Base-by-base conservation (phyloP, 2,797 vertebrate genomes). In the Artibeus lituratus region DNA sequence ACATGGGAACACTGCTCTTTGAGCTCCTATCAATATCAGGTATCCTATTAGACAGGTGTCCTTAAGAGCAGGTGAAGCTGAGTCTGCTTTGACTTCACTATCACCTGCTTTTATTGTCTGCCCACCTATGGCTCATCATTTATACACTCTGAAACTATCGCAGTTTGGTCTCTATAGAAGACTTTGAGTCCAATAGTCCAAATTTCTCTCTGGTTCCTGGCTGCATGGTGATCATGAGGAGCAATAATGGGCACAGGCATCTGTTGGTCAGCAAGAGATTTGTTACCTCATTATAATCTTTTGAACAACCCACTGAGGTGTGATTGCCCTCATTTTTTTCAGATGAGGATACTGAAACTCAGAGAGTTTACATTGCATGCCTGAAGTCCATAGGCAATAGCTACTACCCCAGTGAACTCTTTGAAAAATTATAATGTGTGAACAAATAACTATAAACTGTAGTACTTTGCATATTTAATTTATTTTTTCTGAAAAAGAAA, bases 241-340 rank as follows among this genome's bases (percentile, higher is more conserved):
- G 7, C 47, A 70, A 42, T 85, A 78, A 86, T 35, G 78, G 94
- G 5, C 62, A 86, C 8, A 83, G 49, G 26, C 37, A 94, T 78
- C 59, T 87, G 42, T 59, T 94, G 78, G 77, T 94, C 87, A 85
- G 86, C 73, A 67, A 96, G 74, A 96, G 90, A 81, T 93, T 37
- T 84, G 80, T 94, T 85, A 87, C 57, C 57, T 96, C 87, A 94
- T 83, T 86, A 84, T 77, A 76, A 93, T 65, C 42, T 62, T 91
- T 87, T 32, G n/a, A 94, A 90, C 21, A 83, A 42, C 51, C 42
- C 80, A 84, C 74, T 1, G 76, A 94, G 53, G 59, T 90, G 42
- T 77, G 74, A 96, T 87, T 85, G 80, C 53, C 67, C 53, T 96
- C 70, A 78, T 76, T 95, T 96, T 95, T 96, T 94, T 96, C 67